A percentile compares a stretch with the other conserved stretches of the same genome.
phyloP scores from a whole-genome alignment of 2,888 invertebrate species.

The Netelia melanura region DNA sequence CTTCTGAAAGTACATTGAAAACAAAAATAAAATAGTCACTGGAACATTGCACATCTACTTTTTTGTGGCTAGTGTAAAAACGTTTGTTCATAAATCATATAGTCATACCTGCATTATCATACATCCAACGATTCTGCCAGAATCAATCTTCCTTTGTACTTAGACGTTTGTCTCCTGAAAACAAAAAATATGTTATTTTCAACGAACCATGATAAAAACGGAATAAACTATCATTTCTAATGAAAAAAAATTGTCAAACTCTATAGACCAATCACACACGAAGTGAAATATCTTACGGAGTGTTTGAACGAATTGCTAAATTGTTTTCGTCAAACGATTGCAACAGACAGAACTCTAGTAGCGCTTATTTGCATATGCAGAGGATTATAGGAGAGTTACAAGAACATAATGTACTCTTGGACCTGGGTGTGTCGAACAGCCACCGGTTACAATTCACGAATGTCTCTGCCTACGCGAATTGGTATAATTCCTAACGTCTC shows the following conservation, averaged over 20 bases:
- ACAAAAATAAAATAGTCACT: background rate
- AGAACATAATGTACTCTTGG: background rate
- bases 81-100: background rate
- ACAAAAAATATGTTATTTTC: background rate
- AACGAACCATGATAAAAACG: background rate
- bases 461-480: slow-evolving; percentile 50
- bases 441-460: slow-evolving; percentile 15
- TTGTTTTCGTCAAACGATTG: slow-evolving; percentile 47
- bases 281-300: too few species aligned
- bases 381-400: slow-evolving; percentile 26
- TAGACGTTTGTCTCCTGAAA: too few species aligned
- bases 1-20: background rate
- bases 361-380: slow-evolving; percentile 34
- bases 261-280: too few species aligned
- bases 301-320: slow-evolving; percentile 18
- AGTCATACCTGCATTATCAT: background rate
- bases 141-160: background rate
- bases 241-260: too few species aligned
- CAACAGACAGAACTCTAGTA: slow-evolving; percentile 33
- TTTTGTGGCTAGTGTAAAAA: background rate
- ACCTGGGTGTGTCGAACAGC: slow-evolving; percentile 60
- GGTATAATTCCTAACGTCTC: slow-evolving; percentile 15
- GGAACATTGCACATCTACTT: background rate
- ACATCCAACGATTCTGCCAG: background rate
- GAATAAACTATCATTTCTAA: too few species aligned